These are phyloP conservation scores for Ditylenchus dipsaci DNA, from an alignment of 1,140 invertebrate genomes.

Conservation along the genomic window DNA sequence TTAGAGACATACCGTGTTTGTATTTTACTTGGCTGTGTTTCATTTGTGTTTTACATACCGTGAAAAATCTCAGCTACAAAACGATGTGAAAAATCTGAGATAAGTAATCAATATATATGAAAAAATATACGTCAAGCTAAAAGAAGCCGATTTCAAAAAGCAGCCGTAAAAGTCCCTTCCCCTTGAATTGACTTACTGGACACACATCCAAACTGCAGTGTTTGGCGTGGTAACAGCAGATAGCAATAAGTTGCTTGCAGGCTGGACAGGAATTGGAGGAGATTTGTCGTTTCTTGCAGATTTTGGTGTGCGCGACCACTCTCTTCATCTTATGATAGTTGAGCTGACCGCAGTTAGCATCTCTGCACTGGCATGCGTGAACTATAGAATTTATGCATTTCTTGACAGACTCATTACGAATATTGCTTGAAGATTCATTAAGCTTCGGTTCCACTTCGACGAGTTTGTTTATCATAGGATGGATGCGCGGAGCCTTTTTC, in stretches of 20 bases:
- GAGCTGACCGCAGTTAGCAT: conserved; percentile 90
- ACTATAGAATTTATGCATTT: conserved; percentile 93
- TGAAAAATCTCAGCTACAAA: conserved; percentile 86
- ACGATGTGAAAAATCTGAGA: conserved; percentile 90
- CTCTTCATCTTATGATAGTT: conserved; percentile 98
- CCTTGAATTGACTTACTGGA: conserved; percentile 24
- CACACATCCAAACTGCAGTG: conserved; percentile 71
- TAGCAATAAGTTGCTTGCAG: conserved; percentile 94
- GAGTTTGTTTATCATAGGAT: conserved; percentile 83
- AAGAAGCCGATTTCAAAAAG: no score
- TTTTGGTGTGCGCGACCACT: conserved; percentile 88
- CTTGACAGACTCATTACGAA: conserved; percentile 62
- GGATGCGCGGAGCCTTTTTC: conserved; percentile 84
- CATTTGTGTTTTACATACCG: no score
- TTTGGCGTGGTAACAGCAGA: conserved; percentile 98
- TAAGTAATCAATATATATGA: conserved; percentile 11
- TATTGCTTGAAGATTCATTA: conserved; percentile 70
- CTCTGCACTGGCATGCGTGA: conserved; percentile 89
- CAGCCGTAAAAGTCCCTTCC: no score
- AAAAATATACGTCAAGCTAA: not conserved
- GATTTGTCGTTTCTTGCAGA: conserved; percentile 88
- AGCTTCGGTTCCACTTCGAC: conserved; percentile 90
- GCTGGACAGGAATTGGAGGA: conserved; percentile 88
- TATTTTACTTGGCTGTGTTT: no score
- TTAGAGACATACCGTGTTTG: no score